Base-by-base conservation (phyloP, 2,888 invertebrate species). In the Timema cristinae region DNA sequence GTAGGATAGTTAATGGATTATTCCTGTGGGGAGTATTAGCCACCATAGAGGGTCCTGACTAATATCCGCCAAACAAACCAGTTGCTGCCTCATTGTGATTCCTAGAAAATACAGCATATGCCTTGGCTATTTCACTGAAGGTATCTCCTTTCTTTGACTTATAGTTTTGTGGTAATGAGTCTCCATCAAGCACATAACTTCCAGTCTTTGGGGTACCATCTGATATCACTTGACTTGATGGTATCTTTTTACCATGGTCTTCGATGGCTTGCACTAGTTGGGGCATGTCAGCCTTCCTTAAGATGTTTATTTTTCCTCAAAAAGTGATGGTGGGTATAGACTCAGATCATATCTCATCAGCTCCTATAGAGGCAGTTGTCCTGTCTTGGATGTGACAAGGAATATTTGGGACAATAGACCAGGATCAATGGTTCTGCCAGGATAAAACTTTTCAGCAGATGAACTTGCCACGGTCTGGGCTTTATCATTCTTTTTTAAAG, bases 291-390 rank as follows among this genome's bases (percentile, higher is more conserved):
- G 63, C 8, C 16, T 63, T 63, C 4, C 63, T 6, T 5, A 63
- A 48, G 48, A 63, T 63, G 63, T 63, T 8, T 9, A 11, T 32
- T 32, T 32, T 32, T 15, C 47, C 16, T n/a, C 16, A 15, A 63
- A 15, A 11, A 54, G 4, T 54, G 54, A 54, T 4, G 54, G 4
- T 54, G 54, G 54, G 54, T 54, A 54, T n/a, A 2, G 8, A 16
- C 63, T 63, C 1, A 63, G 63, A 10, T 63, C 63, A 63, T 63
- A 63, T 10, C 7, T 63, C 63, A 16, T 63, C 47, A 63, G 16
- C 15, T 63, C 1, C 13, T 63, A 8, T 15, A 63, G 16, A 63
- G 32, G 47, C 48, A 32, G 16, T 16, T 63, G 47, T 32, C 63
- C 63, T 63, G 63, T 63, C 32, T 48, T 63, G 47, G 32, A 63